These are phyloP conservation scores for Todiramphus chloris DNA, from an alignment of 2,113 vertebrate species.

Conservation along the genomic window DNA sequence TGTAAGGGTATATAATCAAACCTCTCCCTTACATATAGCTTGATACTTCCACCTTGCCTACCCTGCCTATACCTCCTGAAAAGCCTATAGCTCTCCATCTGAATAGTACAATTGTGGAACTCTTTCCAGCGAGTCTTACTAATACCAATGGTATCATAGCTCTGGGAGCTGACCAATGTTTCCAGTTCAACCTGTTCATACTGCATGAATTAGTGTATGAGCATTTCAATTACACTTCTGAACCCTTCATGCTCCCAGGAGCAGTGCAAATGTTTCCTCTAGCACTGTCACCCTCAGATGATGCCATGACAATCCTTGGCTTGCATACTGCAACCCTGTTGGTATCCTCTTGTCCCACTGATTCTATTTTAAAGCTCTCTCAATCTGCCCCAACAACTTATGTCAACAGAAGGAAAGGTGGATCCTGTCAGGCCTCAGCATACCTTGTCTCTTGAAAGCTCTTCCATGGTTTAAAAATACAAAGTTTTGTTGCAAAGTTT, in stretches of 20 bases:
- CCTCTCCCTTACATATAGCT: not conserved
- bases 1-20: not conserved
- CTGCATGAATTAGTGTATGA: too few relatives aligned
- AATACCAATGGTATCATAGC: not conserved
- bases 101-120: not conserved
- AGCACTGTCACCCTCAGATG: not conserved
- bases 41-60: not conserved
- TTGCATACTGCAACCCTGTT: not conserved
- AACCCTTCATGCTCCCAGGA: not conserved
- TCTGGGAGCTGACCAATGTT: not conserved
- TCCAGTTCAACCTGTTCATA: not conserved
- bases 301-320: not conserved
- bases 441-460: not conserved
- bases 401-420: too few relatives aligned
- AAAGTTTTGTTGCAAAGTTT: not conserved
- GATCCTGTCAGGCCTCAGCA: not conserved
- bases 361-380: not conserved
- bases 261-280: not conserved
- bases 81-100: not conserved
- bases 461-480: not conserved
- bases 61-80: not conserved
- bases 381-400: not conserved
- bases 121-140: not conserved
- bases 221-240: not conserved
- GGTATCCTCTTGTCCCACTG: not conserved